Percentiles rank a stretch among this genome's conserved stretches.
These are phyloP conservation scores for Melanostoma mellinum DNA, from an alignment of 2,888 invertebrate genomes.

Conservation along the genomic window DNA sequence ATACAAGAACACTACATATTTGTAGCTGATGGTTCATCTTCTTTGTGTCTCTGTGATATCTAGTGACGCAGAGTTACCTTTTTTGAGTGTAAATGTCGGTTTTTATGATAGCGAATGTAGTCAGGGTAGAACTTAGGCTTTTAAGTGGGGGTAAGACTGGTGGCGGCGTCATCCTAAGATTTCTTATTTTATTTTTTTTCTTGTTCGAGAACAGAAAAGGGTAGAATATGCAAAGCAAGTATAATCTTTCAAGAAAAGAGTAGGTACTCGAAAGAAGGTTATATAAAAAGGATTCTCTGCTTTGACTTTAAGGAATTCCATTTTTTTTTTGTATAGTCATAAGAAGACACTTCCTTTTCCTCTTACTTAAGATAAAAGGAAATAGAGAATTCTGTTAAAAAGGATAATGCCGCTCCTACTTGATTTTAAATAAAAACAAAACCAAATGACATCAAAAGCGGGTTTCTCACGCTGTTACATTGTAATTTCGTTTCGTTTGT, in stretches of 20 bases:
- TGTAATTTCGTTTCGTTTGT: slow-evolving; percentile 18
- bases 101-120: slow-evolving; percentile 26
- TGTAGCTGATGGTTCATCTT: not conserved
- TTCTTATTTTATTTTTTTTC: too few species aligned
- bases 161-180: not conserved
- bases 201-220: not conserved
- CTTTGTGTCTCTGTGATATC: not conserved
- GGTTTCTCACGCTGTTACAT: not conserved
- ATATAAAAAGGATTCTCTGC: slow-evolving; percentile 20
- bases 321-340: not conserved
- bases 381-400: slow-evolving; percentile 36
- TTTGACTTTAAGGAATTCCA: slow-evolving; percentile 25
- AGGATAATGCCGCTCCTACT: slow-evolving; percentile 60
- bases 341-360: not conserved
- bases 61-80: slow-evolving; percentile 19
- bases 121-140: slow-evolving; percentile 1
- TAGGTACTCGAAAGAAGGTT: slow-evolving; percentile 21
- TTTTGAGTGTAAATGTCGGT: slow-evolving; percentile 32
- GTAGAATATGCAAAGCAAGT: slow-evolving; percentile 21
- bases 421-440: slow-evolving; percentile 45
- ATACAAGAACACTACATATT: slow-evolving; percentile 6
- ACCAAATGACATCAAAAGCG: slow-evolving; percentile 34
- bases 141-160: not conserved
- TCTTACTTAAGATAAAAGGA: not conserved
- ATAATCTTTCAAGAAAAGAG: slow-evolving; percentile 22